phyloP scores from a whole-genome alignment of 2,888 invertebrate genomes.

The Pristionchus entomophagus region DNA sequence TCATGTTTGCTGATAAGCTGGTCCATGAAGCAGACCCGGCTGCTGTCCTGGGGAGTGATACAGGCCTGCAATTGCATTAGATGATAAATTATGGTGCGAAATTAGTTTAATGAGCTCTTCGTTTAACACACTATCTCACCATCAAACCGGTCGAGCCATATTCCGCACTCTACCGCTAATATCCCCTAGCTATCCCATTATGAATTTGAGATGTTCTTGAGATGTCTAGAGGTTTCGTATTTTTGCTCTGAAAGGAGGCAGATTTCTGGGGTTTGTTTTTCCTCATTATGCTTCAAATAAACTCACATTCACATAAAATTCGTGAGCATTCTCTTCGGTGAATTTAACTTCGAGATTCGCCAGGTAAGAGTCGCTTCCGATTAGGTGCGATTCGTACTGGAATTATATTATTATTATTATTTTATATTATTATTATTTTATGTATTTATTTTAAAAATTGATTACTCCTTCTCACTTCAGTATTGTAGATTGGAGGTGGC shows the following conservation, averaged over 20 bases:
- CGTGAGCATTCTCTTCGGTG: not conserved
- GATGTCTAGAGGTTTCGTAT: too few species aligned
- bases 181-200: too few species aligned
- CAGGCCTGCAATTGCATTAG: not conserved
- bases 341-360: not conserved
- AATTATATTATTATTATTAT: not conserved
- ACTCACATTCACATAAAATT: not conserved
- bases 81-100: not conserved
- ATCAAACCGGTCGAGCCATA: too few species aligned
- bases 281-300: too few species aligned
- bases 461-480: not conserved
- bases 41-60: not conserved
- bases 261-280: too few species aligned
- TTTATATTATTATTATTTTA: not conserved
- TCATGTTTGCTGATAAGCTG: not conserved
- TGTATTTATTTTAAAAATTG: not conserved
- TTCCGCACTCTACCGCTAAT: too few species aligned
- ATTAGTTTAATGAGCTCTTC: too few species aligned
- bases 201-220: too few species aligned
- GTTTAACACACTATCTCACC: too few species aligned
- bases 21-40: constrained; percentile 6
- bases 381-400: not conserved
- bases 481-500: not conserved
- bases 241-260: too few species aligned
- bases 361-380: not conserved